phyloP scores from a whole-genome alignment of 1,140 invertebrate genomes.

The Drosophila orena region DNA sequence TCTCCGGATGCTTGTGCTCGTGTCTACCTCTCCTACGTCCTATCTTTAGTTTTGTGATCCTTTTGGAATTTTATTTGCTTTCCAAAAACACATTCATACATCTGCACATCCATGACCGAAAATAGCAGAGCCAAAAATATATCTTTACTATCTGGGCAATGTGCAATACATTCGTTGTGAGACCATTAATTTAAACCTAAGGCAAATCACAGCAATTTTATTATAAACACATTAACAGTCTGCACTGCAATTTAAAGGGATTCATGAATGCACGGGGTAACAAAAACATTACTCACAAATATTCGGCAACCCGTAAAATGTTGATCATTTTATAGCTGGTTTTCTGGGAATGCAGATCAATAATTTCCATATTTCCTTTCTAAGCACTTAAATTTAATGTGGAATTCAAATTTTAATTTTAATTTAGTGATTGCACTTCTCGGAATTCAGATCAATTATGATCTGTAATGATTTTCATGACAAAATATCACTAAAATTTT shows the following conservation, averaged over 20 bases:
- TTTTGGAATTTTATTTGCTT: constrained; percentile 25
- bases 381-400: constrained; percentile 1
- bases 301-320: too few species aligned
- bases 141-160: constrained; percentile 8
- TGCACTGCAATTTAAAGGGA: background rate
- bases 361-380: background rate
- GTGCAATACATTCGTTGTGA: constrained; percentile 22
- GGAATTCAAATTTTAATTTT: background rate
- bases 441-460: background rate
- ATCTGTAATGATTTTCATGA: too few species aligned
- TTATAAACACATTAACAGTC: constrained; percentile 29
- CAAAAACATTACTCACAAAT: too few species aligned
- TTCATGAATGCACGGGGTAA: background rate
- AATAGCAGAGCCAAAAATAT: constrained; percentile 26
- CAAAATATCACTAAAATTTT: constrained; percentile 50
- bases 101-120: constrained; percentile 5
- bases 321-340: too few species aligned
- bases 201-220: constrained; percentile 9
- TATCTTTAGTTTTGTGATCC: constrained; percentile 45
- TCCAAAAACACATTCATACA: constrained; percentile 39
- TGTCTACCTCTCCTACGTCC: constrained; percentile 5
- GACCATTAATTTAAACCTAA: constrained; percentile 24
- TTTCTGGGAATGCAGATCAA: too few species aligned
- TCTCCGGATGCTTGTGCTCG: constrained; percentile 11
- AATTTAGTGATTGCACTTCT: constrained; percentile 1